Percentiles rank a stretch among this genome's conserved stretches.
These are phyloP conservation scores for Germaria angustata DNA, from an alignment of 2,888 invertebrate genomes.

Conservation along the genomic window DNA sequence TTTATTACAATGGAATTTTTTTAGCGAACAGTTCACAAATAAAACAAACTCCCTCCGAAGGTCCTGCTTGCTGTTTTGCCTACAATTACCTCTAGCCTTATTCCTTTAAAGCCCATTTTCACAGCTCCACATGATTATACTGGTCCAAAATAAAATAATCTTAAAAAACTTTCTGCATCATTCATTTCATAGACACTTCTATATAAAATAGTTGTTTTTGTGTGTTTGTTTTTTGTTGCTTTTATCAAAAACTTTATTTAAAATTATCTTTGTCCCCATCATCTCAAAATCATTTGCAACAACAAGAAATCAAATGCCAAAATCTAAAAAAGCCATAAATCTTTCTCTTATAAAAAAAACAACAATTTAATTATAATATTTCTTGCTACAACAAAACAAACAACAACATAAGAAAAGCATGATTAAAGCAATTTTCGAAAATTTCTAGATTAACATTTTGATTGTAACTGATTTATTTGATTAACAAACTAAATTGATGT, in stretches of 20 bases:
- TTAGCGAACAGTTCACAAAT: too few species aligned
- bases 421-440: not conserved
- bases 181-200: too few species aligned
- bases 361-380: conserved; percentile 12
- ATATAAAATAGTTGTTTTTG: too few species aligned
- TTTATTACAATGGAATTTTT: too few species aligned
- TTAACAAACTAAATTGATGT: conserved; percentile 51
- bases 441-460: conserved; percentile 48
- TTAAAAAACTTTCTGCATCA: too few species aligned
- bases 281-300: not conserved
- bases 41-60: too few species aligned
- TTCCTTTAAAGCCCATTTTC: too few species aligned
- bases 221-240: not conserved
- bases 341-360: not conserved
- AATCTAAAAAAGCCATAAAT: conserved; percentile 5
- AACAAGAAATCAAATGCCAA: not conserved
- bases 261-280: not conserved
- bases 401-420: not conserved
- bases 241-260: not conserved
- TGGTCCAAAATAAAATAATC: too few species aligned
- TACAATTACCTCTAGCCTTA: too few species aligned
- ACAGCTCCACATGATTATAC: too few species aligned
- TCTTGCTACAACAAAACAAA: not conserved
- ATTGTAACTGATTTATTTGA: conserved; percentile 58
- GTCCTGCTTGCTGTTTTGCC: too few species aligned